Conservation (phyloP, 2,113 vertebrate species). For the Passer domesticus region DNA sequence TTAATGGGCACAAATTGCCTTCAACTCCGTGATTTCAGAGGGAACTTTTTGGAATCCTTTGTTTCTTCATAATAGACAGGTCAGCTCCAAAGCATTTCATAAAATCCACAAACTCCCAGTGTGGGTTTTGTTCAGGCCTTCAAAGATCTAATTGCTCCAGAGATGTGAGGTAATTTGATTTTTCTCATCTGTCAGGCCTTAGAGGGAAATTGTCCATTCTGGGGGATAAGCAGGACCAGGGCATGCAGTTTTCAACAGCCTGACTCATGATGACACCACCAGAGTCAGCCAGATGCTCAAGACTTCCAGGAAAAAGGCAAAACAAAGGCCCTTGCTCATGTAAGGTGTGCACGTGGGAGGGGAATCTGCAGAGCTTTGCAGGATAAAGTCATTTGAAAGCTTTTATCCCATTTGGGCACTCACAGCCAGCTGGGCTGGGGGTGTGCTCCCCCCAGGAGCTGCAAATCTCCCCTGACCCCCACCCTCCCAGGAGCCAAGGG, state of each 20-base stretch:
- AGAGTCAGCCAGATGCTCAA: neutral
- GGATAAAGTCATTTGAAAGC: neutral
- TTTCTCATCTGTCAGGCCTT: neutral
- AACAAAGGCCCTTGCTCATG: neutral
- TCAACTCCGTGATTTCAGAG: neutral
- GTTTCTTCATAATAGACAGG: neutral
- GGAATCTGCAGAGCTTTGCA: neutral
- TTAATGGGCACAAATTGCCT: conserved; percentile 29
- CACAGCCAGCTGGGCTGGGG: neutral
- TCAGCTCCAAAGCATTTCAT: conserved; percentile 21
- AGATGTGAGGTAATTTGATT: conserved; percentile 31
- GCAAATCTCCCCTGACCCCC: neutral
- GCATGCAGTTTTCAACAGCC: neutral
- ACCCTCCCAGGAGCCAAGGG: neutral
- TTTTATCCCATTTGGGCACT: neutral
- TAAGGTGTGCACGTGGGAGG: neutral
- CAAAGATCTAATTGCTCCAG: conserved; percentile 13
- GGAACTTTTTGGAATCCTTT: conserved; percentile 10
- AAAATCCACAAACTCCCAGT: neutral
- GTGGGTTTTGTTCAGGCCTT: neutral
- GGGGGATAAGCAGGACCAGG: neutral
- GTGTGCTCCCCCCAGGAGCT: neutral
- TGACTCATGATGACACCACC: neutral
- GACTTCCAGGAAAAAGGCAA: neutral
- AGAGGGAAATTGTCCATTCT: neutral